A percentile compares a stretch with the other conserved stretches of the same genome.
Conservation (phyloP, 2,888 invertebrate species). For the Hipparchia sbordonii region DNA sequence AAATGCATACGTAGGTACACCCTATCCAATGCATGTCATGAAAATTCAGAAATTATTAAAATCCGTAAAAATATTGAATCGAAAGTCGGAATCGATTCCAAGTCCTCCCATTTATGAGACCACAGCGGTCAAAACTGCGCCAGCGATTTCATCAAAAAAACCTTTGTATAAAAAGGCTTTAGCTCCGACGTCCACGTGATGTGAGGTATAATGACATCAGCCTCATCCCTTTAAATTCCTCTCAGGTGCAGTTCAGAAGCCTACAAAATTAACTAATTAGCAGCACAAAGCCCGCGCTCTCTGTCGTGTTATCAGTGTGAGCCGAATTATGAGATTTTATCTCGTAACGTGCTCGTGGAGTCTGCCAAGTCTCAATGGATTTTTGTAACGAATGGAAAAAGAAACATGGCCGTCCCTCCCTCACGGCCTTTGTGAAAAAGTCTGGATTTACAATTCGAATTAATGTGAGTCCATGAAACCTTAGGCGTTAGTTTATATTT, state of each 20-base stretch:
- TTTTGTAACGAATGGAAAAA: conserved; percentile 1
- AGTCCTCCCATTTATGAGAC: too few species aligned
- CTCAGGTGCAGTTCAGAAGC: conserved; percentile 38
- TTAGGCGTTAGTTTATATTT: too few species aligned
- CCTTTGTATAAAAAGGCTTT: background rate
- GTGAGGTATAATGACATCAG: conserved; percentile 2
- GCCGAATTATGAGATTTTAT: conserved; percentile 29
- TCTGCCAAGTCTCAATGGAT: background rate
- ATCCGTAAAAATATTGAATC: too few species aligned
- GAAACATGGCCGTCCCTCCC: background rate
- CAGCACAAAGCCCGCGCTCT: conserved; percentile 35
- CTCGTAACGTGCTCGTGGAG: background rate
- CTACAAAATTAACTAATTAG: conserved; percentile 46
- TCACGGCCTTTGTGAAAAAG: too few species aligned
- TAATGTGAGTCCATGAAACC: too few species aligned
- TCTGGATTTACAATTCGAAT: too few species aligned
- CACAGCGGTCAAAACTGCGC: too few species aligned
- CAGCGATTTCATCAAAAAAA: too few species aligned
- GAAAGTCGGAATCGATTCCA: too few species aligned
- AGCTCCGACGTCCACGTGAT: background rate
- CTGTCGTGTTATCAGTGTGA: conserved; percentile 33
- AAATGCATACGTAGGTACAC: too few species aligned
- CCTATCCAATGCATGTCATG: too few species aligned
- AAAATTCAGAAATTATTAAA: too few species aligned
- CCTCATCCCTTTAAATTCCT: conserved; percentile 28